phyloP scores from a whole-genome alignment of 2,113 vertebrate genomes.

The human region DNA sequence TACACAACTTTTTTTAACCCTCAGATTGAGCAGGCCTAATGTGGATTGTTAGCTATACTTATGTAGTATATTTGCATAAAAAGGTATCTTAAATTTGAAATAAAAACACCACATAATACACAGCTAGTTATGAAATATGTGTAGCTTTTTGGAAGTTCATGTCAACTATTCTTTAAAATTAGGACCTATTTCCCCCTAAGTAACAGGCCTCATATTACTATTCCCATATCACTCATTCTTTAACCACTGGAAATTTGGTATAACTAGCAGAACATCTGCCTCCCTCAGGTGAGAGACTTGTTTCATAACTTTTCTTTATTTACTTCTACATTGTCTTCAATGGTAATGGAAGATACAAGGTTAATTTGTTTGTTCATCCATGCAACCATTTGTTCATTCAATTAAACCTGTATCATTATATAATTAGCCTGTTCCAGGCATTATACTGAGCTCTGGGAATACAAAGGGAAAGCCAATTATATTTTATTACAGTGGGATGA shows the following conservation, averaged over 20 bases:
- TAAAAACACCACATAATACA: neutral
- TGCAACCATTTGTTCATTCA: neutral
- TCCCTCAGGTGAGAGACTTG: neutral
- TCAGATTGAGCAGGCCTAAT: neutral
- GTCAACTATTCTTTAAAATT: neutral
- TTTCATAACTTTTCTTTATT: conserved; percentile 12
- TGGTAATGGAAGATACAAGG: conserved; percentile 4
- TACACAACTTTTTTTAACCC: neutral
- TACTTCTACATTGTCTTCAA: neutral
- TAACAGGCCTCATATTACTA: neutral
- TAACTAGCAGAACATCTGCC: neutral
- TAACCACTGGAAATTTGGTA: neutral
- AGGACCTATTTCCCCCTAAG: neutral
- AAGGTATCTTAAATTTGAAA: neutral
- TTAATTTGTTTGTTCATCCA: neutral
- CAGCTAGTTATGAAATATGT: neutral
- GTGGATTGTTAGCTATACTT: neutral
- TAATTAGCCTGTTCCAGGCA: too few species aligned
- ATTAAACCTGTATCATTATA: neutral
- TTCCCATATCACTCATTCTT: neutral
- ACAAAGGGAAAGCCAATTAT: too few species aligned
- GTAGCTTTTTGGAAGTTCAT: neutral
- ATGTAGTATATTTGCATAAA: neutral
- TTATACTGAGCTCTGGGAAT: too few species aligned
- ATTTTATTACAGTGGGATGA: too few species aligned